Conservation (phyloP, 2,888 invertebrate species). For the Masnerella sp. region DNA sequence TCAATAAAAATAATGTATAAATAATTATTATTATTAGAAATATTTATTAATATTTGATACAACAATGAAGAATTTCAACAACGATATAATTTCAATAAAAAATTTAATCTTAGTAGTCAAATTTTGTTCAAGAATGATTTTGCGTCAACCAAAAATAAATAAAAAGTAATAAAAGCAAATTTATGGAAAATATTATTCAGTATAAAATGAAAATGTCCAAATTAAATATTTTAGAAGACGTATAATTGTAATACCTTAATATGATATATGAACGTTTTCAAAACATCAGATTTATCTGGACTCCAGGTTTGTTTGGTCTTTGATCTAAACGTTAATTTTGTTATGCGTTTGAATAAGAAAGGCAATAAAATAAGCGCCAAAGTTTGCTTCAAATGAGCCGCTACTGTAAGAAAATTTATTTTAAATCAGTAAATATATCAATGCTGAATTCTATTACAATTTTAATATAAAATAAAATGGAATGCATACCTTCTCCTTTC, state of each 20-base stretch:
- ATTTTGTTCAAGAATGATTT: neutral
- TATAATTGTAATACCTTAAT: constrained; percentile 29
- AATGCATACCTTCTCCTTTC: neutral
- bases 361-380: constrained; percentile 33
- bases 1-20: neutral
- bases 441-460: neutral
- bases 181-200: neutral
- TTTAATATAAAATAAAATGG: neutral
- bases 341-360: constrained; percentile 28
- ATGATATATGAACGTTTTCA: constrained; percentile 40
- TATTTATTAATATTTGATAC: neutral
- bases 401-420: neutral
- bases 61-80: no score
- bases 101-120: neutral
- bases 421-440: neutral
- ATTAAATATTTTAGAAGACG: neutral
- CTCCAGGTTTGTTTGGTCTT: constrained; percentile 33
- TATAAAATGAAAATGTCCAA: neutral
- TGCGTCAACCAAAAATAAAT: neutral
- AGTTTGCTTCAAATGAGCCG: neutral
- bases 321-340: constrained; percentile 28
- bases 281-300: constrained; percentile 34
- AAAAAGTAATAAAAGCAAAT: neutral
- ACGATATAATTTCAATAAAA: neutral
- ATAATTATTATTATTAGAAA: neutral